A percentile compares a stretch with the other conserved stretches of the same genome.
Evolutionary conservation across 2,113 vertebrate genomes (phyloP).

Genomic region (Psilopsiagon aymara): DNA sequence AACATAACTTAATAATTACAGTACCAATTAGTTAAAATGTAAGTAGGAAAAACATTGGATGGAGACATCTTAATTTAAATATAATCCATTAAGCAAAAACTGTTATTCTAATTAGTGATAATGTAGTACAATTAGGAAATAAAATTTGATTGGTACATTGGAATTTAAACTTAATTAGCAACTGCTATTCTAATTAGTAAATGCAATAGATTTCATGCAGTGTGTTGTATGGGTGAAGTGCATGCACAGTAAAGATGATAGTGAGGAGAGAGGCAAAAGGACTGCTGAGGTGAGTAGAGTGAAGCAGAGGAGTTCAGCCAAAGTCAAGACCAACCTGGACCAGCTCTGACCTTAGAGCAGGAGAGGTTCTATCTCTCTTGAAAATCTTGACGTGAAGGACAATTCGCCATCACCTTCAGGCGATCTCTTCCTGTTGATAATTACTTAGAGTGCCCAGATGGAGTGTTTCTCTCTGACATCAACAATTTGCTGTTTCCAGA

Average conservation of each 20-base stretch:
- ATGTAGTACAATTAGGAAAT: constrained; percentile 74
- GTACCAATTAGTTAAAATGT: constrained; percentile 67
- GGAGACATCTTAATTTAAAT: constrained; percentile 70
- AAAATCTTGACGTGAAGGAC: background rate
- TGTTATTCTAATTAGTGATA: constrained; percentile 72
- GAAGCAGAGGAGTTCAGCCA: background rate
- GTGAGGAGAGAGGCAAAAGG: background rate
- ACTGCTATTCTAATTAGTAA: constrained; percentile 69
- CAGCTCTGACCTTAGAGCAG: background rate
- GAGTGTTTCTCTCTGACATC: background rate
- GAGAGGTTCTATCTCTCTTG: accelerated
- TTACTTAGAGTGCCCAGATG: background rate
- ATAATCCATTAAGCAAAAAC: constrained; percentile 74
- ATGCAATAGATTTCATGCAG: constrained; percentile 22
- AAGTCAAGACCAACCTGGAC: background rate
- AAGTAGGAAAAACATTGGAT: constrained; percentile 50
- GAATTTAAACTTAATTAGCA: constrained; percentile 72
- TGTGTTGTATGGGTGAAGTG: constrained; percentile 15
- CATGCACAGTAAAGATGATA: background rate
- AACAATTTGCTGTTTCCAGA: background rate
- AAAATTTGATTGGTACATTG: constrained; percentile 73
- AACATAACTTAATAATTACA: constrained; percentile 62
- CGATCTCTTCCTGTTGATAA: background rate
- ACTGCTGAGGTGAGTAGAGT: background rate
- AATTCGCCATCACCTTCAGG: background rate